These are phyloP conservation scores for Sebastes fasciatus DNA, from an alignment of 2,113 vertebrate genomes.

Conservation along the genomic window DNA sequence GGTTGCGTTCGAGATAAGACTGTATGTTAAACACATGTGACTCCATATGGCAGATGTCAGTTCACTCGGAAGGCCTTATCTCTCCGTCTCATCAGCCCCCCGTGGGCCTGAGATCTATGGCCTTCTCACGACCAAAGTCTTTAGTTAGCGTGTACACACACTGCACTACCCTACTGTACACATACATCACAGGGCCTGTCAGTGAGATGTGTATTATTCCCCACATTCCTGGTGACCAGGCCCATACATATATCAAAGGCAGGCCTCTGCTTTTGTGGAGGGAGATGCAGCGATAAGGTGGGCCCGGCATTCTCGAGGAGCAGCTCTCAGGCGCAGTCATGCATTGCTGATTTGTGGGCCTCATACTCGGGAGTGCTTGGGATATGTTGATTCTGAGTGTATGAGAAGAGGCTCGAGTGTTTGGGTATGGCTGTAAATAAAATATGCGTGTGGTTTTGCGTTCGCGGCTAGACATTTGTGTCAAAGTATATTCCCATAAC, in stretches of 20 bases:
- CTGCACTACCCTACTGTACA: constrained; percentile 42
- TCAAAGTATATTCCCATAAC: constrained; percentile 44
- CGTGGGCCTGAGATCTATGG: constrained; percentile 32
- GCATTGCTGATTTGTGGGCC: constrained; percentile 75
- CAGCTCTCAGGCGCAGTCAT: constrained; percentile 71
- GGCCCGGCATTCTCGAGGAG: constrained; percentile 67
- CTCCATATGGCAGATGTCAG: constrained; percentile 52
- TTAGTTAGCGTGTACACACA: constrained; percentile 37
- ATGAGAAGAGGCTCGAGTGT: constrained; percentile 41
- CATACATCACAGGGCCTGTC: constrained; percentile 70
- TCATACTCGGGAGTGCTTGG: constrained; percentile 56
- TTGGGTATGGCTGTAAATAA: constrained; percentile 64
- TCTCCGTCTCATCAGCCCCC: constrained; percentile 34
- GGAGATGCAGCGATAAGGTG: constrained; percentile 77
- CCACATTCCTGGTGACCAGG: constrained; percentile 78
- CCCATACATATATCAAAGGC: constrained; percentile 78
- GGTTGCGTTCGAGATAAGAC: constrained; percentile 46
- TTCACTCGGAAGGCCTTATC: constrained; percentile 37
- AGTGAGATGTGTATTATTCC: constrained; percentile 72
- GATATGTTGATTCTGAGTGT: constrained; percentile 59
- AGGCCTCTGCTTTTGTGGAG: constrained; percentile 68
- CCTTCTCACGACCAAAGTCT: constrained; percentile 52
- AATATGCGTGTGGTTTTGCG: constrained; percentile 37
- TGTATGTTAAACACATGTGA: constrained; percentile 56
- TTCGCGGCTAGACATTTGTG: constrained; percentile 26